Evolutionary conservation across 2,888 invertebrate species (phyloP).

Genomic region (Dicyrtoma fusca): DNA sequence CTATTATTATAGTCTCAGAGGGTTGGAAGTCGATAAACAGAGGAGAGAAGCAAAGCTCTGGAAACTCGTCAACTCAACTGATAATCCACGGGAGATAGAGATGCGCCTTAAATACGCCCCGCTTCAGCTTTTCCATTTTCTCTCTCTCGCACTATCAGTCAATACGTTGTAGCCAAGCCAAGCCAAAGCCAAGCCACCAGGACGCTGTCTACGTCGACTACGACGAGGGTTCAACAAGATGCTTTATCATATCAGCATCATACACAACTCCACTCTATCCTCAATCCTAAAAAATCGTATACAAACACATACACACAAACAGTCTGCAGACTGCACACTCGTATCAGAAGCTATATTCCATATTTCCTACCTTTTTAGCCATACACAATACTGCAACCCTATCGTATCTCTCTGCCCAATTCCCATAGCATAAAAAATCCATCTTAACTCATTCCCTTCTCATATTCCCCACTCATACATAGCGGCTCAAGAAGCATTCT

Average conservation of each 20-base stretch:
- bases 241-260: conserved; percentile 9
- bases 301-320: too few relatives aligned
- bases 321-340: too few relatives aligned
- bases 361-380: too few relatives aligned
- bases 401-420: too few relatives aligned
- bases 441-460: not conserved
- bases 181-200: too few relatives aligned
- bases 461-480: too few relatives aligned
- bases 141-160: conserved; percentile 10
- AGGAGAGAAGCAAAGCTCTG: conserved; percentile 38
- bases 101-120: conserved; percentile 17
- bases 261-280: not conserved
- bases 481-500: too few relatives aligned
- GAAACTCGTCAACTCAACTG: conserved; percentile 50
- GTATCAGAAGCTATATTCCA: not conserved
- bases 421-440: too few relatives aligned
- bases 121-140: conserved; percentile 23
- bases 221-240: conserved; percentile 10
- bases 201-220: too few relatives aligned
- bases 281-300: not conserved
- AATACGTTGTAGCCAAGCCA: not conserved
- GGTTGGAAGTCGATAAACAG: conserved; percentile 16
- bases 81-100: conserved; percentile 43
- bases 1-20: not conserved
- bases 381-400: too few relatives aligned